Evolutionary conservation across 2,113 vertebrate genomes (phyloP), one percentile per base, ranked within the genome.

Genomic region (Aptenodytes patagonicus): DNA sequence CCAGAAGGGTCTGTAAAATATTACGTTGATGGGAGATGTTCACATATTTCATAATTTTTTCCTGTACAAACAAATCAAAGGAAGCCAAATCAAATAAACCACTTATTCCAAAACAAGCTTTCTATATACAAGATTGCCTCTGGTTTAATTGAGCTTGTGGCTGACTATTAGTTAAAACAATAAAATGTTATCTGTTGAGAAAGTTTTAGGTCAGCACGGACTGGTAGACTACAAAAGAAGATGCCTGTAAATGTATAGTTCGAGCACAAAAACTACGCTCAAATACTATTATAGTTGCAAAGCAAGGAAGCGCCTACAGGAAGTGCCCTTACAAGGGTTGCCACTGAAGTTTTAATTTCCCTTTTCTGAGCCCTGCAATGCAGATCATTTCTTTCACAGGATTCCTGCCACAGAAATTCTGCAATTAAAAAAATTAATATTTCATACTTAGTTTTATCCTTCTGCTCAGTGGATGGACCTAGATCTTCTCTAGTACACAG

Each of bases 61-160:
- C 69, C 72, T 83, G 13, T 44, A 44, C 13, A 32, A 87, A 82
- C 42, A 92, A 83, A 47, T 17, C 20, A 64, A 78, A 84, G 38
- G 34, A 81, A 84, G 49, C 52, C 78, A 94, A 96, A 85, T 46
- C 42, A 94, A 96, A 91, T 77, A 85, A 93, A 60, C 40, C 17
- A 83, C 28, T 87, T 87, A 49, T 21, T 76, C 57, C 73, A 80
- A 91, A 80, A 65, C 69, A 95, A 87, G 24, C 13, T 91, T 44
- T 89, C 49, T 79, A 4, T 44, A 78, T 13, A 71, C 29, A 79
- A 89, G n/a, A 57, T 76, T 79, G 21, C 0, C 32, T 73, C 22
- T 40, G 12, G 34, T 57, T 92, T 82, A 94, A 68, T 61, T 90
- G 65, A 55, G 47, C 21, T 84, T 65, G 49, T 83, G 24, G 36